Evolutionary conservation across 1,140 invertebrate genomes (phyloP).

Genomic region (Bombus terrestris): DNA sequence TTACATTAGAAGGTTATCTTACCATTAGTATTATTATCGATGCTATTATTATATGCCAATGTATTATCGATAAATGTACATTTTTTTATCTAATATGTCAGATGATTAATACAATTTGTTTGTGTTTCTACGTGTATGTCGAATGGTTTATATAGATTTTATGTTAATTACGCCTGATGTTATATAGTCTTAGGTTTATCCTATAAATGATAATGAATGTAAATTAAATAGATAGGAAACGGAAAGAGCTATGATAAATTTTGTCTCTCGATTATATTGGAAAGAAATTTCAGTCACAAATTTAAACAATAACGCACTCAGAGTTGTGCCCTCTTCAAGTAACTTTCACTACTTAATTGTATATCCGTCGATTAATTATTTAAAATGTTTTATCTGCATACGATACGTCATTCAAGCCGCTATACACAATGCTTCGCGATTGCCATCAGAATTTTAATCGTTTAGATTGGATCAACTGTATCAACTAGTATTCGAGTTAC

Average conservation of each 20-base stretch:
- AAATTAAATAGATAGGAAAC: neutral
- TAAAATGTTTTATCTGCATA: neutral
- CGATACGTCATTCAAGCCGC: neutral
- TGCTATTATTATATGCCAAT: constrained; percentile 12
- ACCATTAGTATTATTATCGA: neutral
- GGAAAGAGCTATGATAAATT: neutral
- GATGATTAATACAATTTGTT: neutral
- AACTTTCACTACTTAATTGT: neutral
- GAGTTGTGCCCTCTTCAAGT: no score
- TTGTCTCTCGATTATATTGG: neutral
- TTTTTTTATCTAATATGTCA: constrained; percentile 1
- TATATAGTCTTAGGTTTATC: no score
- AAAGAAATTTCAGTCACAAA: neutral
- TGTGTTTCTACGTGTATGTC: neutral
- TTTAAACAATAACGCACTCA: no score
- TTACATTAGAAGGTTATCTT: constrained; percentile 13
- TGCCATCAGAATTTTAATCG: constrained; percentile 26
- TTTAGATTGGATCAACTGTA: constrained; percentile 33
- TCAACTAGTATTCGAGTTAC: neutral
- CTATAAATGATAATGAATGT: neutral
- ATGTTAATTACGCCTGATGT: neutral
- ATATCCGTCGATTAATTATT: neutral
- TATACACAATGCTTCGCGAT: neutral
- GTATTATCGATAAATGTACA: constrained; percentile 10
- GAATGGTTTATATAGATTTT: neutral